Base-by-base conservation (phyloP, 1,140 invertebrate species). In the Coelopa frigida region DNA sequence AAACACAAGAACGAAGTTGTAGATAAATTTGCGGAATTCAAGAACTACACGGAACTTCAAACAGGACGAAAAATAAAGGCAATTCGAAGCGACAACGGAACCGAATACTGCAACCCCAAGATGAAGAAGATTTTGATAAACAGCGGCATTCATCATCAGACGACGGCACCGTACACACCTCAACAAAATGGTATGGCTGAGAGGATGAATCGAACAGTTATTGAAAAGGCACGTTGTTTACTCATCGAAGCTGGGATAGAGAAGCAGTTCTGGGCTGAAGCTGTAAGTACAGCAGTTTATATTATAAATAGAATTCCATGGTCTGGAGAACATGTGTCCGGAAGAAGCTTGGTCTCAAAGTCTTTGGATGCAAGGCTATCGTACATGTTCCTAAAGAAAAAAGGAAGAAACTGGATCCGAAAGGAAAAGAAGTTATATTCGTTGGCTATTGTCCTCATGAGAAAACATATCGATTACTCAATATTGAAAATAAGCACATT, bases 201-300 rank as follows among this genome's bases (percentile, higher is more conserved):
- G 50, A 24, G 60, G 37, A 43, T 48, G 27, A 56, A 56, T 24
- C 39, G 62, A 35, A 68, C 64, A 32, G 44, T 63, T 22, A 20
- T 57, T 15, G 61, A 67, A 33, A 53, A 47, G 37, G 46, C 53
- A 3, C 51, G 56, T 12, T 51, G 53, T 49, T 43, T 61, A 39
- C 21, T 63, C 10, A 23, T 59, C 8, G 48, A 56, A 6, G 53
- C 61, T 15, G 45, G 66, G 27, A 44, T 76, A 15, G 54, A 59
- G 15, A 55, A 65, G 29, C 22, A 46, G 5, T 57, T 71, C 33
- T 77, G 72, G 74, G 68, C 64, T 4, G 73, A 77, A 61, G 71
- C 73, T 8, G 52, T 71, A 0, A 55, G 57, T 29, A 72, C 64
- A 2, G 51, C 51, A 42, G 43, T 39, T 4, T 46, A 49, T 23